A percentile compares a stretch with the other conserved stretches of the same genome.
Conservation (phyloP, 1,140 invertebrate genomes). For the Prorops nasuta region DNA sequence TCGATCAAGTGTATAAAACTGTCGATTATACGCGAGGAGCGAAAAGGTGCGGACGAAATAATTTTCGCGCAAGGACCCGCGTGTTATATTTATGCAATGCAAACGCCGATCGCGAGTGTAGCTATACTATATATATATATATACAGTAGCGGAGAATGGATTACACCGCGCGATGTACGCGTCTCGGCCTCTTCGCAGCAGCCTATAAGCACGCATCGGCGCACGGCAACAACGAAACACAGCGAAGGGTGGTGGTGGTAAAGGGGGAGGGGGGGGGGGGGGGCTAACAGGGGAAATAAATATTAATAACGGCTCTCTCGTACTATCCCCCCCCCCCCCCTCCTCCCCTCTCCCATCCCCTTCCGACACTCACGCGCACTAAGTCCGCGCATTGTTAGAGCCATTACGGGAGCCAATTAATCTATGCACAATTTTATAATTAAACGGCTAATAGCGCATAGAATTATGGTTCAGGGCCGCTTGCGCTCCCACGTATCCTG, state of each 20-base stretch:
- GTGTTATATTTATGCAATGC: too few relatives aligned
- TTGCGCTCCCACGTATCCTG: slow-evolving; percentile 49
- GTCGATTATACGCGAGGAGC: too few relatives aligned
- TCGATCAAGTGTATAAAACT: too few relatives aligned
- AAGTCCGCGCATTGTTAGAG: slow-evolving; percentile 44
- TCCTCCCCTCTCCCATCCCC: background rate
- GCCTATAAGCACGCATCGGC: background rate
- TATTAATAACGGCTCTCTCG: slow-evolving; percentile 39
- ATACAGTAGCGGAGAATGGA: too few relatives aligned
- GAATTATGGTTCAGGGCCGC: slow-evolving; percentile 52
- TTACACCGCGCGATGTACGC: too few relatives aligned
- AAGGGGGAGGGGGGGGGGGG: background rate
- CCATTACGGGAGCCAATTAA: slow-evolving; percentile 57
- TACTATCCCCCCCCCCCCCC: slow-evolving; percentile 1
- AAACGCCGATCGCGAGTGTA: too few relatives aligned
- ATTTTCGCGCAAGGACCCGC: too few relatives aligned
- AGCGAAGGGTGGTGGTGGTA: slow-evolving; percentile 4
- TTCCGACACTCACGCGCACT: slow-evolving; percentile 8
- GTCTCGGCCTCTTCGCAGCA: too few relatives aligned
- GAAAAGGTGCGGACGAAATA: too few relatives aligned
- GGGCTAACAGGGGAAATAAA: slow-evolving; percentile 38
- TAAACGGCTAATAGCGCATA: slow-evolving; percentile 56
- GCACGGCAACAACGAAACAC: background rate
- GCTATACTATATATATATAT: too few relatives aligned
- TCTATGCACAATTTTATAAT: slow-evolving; percentile 58